phyloP scores from a whole-genome alignment of 2,113 vertebrate genomes.

The Cranoglanis bouderius region DNA sequence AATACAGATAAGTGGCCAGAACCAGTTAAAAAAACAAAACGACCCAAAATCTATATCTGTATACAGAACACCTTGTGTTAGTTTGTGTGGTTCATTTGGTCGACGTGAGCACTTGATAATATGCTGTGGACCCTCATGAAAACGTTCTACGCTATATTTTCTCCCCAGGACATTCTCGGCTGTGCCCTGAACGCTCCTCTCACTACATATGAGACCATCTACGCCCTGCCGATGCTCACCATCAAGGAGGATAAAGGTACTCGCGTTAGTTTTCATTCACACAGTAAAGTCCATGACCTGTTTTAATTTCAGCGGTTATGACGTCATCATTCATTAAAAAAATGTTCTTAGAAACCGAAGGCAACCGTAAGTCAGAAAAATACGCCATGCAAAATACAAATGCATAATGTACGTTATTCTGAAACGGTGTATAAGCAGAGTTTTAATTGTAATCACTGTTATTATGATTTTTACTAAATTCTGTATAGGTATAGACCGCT shows the following conservation, averaged over 20 bases:
- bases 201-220: constrained; percentile 84
- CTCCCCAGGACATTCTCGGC: constrained; percentile 86
- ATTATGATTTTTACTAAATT: background rate
- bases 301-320: background rate
- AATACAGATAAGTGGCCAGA: too few species aligned
- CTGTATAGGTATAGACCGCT: too few species aligned
- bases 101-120: background rate
- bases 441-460: background rate
- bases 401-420: too few species aligned
- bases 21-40: too few species aligned
- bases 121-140: background rate
- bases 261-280: background rate
- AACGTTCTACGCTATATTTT: background rate
- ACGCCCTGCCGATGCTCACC: constrained; percentile 94
- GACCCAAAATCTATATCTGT: too few species aligned
- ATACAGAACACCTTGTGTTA: too few species aligned
- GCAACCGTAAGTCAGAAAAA: too few species aligned
- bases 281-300: background rate
- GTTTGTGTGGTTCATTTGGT: background rate
- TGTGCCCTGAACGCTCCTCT: constrained; percentile 86
- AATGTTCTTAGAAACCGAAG: too few species aligned
- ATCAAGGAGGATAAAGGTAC: constrained; percentile 99
- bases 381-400: too few species aligned
- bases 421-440: too few species aligned
- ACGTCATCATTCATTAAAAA: background rate